phyloP scores from a whole-genome alignment of 2,113 vertebrate genomes.

The Solea senegalensis region DNA sequence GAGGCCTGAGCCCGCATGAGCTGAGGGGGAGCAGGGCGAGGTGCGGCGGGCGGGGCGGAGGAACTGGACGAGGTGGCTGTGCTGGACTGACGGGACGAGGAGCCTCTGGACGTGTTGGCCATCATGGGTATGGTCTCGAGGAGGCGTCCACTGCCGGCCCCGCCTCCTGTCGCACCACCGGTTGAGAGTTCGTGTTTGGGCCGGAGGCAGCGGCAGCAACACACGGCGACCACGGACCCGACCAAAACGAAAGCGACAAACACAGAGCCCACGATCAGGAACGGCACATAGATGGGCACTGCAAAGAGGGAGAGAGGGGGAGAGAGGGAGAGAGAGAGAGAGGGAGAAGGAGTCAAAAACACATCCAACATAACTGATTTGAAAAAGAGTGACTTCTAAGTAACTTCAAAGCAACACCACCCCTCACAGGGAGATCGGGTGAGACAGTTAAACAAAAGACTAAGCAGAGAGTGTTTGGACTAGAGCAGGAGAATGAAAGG shows the following conservation, averaged over 20 bases:
- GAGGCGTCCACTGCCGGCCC: constrained; percentile 80
- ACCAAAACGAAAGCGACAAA: constrained; percentile 96
- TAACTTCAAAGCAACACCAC: constrained; percentile 23
- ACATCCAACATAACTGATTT: not conserved
- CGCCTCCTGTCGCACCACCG: constrained; percentile 74
- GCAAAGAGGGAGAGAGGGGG: constrained; percentile 46
- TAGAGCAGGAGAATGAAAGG: constrained; percentile 47
- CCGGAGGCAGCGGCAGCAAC: constrained; percentile 95
- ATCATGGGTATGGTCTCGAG: constrained; percentile 99
- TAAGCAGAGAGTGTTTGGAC: constrained; percentile 38
- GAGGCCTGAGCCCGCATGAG: constrained; percentile 92
- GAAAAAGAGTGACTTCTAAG: constrained; percentile 6
- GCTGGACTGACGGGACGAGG: constrained; percentile 96
- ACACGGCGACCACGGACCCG: constrained; percentile 93
- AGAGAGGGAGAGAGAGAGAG: not conserved
- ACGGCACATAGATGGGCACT: constrained; percentile 98
- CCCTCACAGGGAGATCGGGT: constrained; percentile 11
- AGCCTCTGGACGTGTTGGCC: constrained; percentile 91
- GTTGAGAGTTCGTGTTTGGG: constrained; percentile 96
- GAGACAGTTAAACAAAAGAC: constrained; percentile 54
- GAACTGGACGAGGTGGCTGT: constrained; percentile 97
- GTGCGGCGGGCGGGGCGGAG: constrained; percentile 87
- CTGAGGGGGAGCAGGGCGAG: constrained; percentile 81
- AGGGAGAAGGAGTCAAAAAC: not conserved
- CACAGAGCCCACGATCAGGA: constrained; percentile 96